Conservation (phyloP, 2,113 vertebrate species). For the Candoia aspera region DNA sequence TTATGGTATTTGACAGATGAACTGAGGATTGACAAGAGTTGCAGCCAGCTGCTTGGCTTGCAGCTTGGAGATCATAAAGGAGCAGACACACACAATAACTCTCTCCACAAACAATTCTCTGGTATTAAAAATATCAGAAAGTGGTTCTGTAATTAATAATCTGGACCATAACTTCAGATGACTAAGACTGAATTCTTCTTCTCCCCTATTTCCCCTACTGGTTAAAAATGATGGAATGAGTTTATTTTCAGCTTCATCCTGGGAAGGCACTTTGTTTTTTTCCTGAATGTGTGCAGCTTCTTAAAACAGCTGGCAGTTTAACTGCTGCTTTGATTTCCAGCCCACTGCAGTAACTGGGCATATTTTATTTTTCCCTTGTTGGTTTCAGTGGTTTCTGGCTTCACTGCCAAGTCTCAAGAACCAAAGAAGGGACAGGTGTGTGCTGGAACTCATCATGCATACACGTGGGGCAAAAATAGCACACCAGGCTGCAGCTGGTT, state of each 20-base stretch:
- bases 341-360: fast-evolving
- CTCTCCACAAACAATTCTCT: slow-evolving; percentile 39
- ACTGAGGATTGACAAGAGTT: slow-evolving; percentile 50
- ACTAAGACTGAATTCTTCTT: slow-evolving; percentile 28
- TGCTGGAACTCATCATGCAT: background rate
- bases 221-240: background rate
- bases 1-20: slow-evolving; percentile 62
- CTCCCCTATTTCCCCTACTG: background rate
- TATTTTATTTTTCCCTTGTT: background rate
- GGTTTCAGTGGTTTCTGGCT: background rate
- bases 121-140: slow-evolving; percentile 35
- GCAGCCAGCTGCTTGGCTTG: slow-evolving; percentile 44
- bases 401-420: background rate
- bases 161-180: slow-evolving; percentile 28
- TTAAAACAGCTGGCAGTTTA: slow-evolving; percentile 24
- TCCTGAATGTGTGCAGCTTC: slow-evolving; percentile 3
- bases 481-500: background rate
- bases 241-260: background rate
- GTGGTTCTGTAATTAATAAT: slow-evolving; percentile 19
- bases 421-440: background rate
- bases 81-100: slow-evolving; percentile 23
- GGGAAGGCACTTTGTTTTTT: background rate
- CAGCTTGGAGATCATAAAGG: slow-evolving; percentile 41
- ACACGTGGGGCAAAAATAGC: background rate
- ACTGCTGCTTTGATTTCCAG: background rate